Percentiles rank a stretch among this genome's conserved stretches.
Conservation (phyloP, 53 echinoderm and acorn worm genomes). For the Luidia sarsii region DNA sequence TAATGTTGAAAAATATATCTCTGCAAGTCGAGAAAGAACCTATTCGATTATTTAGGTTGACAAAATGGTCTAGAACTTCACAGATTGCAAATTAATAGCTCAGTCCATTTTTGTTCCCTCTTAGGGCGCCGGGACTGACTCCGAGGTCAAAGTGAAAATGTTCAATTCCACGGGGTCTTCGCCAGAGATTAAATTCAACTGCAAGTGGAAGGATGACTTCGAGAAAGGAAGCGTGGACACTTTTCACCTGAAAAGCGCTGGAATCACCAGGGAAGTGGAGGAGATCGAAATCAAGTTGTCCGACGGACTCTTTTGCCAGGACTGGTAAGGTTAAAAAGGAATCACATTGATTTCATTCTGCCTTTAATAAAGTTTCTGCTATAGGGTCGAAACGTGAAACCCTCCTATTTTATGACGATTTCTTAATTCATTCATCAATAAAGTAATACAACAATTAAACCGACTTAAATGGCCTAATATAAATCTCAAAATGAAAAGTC, state of each 20-base stretch:
- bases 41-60: neutral
- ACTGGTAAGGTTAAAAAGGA: too few species aligned
- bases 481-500: too few species aligned
- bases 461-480: too few species aligned
- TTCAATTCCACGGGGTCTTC: conserved; percentile 60
- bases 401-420: too few species aligned
- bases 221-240: conserved; percentile 65
- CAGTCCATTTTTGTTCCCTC: too few species aligned
- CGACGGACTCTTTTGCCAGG: neutral
- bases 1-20: neutral
- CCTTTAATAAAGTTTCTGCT: too few species aligned
- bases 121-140: conserved; percentile 76
- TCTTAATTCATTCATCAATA: too few species aligned
- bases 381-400: too few species aligned
- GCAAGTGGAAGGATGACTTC: conserved; percentile 73
- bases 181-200: conserved; percentile 59
- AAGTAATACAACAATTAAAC: too few species aligned
- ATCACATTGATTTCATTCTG: too few species aligned
- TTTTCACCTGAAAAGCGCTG: conserved; percentile 10
- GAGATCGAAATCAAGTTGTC: neutral
- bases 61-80: too few species aligned
- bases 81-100: too few species aligned
- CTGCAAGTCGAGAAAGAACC: neutral
- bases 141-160: conserved; percentile 62
- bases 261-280: conserved; percentile 7